These are phyloP conservation scores for Pedionomus torquatus DNA, from an alignment of 2,113 vertebrate species.

Conservation along the genomic window DNA sequence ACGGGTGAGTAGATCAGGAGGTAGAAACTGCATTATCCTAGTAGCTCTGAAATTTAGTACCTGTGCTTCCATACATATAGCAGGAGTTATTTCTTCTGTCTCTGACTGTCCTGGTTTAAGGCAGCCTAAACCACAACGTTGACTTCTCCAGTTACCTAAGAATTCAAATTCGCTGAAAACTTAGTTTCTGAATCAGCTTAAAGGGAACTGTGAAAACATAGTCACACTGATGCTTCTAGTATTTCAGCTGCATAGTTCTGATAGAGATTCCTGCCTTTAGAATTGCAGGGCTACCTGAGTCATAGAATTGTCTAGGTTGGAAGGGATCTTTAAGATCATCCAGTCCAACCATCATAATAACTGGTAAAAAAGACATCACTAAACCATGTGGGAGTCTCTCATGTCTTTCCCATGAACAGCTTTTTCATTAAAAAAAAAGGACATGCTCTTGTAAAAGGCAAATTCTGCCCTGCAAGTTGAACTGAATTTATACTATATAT, in stretches of 20 bases:
- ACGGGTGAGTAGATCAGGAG: background rate
- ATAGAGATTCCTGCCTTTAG: background rate
- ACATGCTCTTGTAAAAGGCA: background rate
- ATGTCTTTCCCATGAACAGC: background rate
- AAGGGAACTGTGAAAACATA: background rate
- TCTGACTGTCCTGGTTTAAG: background rate
- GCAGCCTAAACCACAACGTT: too few species aligned
- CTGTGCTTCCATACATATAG: background rate
- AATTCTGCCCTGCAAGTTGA: background rate
- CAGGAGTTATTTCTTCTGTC: background rate
- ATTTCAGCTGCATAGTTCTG: background rate
- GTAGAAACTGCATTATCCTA: background rate
- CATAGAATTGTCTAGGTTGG: too few species aligned
- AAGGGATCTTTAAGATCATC: too few species aligned
- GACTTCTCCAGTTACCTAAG: background rate
- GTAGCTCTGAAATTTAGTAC: background rate
- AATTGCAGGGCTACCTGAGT: background rate
- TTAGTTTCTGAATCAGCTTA: background rate
- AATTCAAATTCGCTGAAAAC: background rate
- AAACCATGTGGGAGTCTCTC: background rate
- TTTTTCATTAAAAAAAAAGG: background rate
- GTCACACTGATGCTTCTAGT: background rate
- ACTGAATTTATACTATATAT: background rate
- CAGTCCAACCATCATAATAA: too few species aligned
- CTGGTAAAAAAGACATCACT: too few species aligned